Base-by-base conservation (phyloP, 1,140 invertebrate genomes). In the Plutomurus gul region DNA sequence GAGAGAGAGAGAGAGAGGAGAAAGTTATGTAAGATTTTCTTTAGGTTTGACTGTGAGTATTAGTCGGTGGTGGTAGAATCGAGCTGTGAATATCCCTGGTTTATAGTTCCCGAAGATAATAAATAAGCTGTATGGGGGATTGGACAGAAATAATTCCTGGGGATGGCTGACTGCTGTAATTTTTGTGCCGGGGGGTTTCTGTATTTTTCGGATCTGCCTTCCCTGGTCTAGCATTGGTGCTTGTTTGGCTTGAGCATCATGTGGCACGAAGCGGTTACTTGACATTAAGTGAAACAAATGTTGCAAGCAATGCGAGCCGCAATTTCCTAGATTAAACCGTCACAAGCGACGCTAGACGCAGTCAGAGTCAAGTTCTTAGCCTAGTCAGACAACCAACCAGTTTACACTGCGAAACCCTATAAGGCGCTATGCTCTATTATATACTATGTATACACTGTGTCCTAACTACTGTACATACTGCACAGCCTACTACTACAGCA, bases 251-350 rank as follows among this genome's bases (percentile, higher is more conserved):
- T 77, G 78, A 79, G 83, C 81, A 84, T 82, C 83, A 84, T 84
- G 83, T 84, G 83, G 81, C 81, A 84, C 71, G 77, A 74, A 84
- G 81, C 79, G 79, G 76, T 49, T 81, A 65, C 75, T 71, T 84
- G 83, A 84, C 83, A 74, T 72, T 82, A 84, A 84, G 72, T 76
- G 83, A 84, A 82, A 84, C 83, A 84, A 84, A 84, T 77, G 83
- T 82, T 84, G 78, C 76, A 81, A 80, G 79, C 74, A 82, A 82
- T 82, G 76, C 75, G 83, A 82, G 83, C 83, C 83, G 80, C 83
- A 84, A 84, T 84, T 84, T 84, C 78, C 80, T 80, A 84, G 83
- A 84, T 84, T 84, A 84, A 84, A 84, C 78, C 80, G 82, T 83
- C 82, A 83, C 79, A 79, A 79, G 77, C 77, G 79, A 83, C 77